Evolutionary conservation across 1,140 invertebrate species (phyloP).

Genomic region (Drosophila lini): DNA sequence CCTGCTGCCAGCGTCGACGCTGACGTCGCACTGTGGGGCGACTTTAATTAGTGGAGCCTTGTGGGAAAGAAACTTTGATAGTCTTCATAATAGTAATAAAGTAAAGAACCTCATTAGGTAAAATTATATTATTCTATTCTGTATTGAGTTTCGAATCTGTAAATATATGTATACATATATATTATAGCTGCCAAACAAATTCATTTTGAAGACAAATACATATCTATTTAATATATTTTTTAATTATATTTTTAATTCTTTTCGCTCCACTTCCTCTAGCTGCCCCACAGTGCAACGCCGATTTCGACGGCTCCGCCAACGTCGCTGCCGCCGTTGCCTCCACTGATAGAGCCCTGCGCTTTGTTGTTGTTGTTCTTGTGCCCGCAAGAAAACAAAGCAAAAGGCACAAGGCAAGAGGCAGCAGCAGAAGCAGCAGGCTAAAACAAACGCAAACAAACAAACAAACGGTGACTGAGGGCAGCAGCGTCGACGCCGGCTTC

Average conservation of each 20-base stretch:
- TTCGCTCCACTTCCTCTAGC: neutral
- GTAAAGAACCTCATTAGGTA: too few relatives aligned
- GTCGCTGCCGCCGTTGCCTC: constrained; percentile 10
- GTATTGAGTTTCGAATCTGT: neutral
- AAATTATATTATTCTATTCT: neutral
- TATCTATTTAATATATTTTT: neutral
- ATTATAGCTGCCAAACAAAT: too few relatives aligned
- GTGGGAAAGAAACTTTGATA: neutral
- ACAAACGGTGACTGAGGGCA: constrained; percentile 41
- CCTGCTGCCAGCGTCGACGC: constrained; percentile 25
- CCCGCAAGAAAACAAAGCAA: constrained; percentile 64
- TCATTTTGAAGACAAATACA: neutral
- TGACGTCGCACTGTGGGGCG: constrained; percentile 1
- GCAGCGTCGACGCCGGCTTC: constrained; percentile 41
- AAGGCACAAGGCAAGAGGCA: constrained; percentile 35
- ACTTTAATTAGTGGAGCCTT: too few relatives aligned
- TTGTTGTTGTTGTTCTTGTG: constrained; percentile 58
- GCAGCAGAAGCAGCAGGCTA: constrained; percentile 45
- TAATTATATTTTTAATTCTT: neutral
- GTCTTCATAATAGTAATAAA: too few relatives aligned
- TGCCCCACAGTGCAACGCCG: constrained; percentile 11
- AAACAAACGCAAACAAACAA: constrained; percentile 77
- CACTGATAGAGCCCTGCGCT: constrained; percentile 49
- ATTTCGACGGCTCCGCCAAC: constrained; percentile 25
- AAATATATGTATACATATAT: too few relatives aligned